Percentiles rank a stretch among this genome's conserved stretches.
Evolutionary conservation across 2,797 vertebrate genomes (phyloP).

Genomic region (Clamator glandarius): DNA sequence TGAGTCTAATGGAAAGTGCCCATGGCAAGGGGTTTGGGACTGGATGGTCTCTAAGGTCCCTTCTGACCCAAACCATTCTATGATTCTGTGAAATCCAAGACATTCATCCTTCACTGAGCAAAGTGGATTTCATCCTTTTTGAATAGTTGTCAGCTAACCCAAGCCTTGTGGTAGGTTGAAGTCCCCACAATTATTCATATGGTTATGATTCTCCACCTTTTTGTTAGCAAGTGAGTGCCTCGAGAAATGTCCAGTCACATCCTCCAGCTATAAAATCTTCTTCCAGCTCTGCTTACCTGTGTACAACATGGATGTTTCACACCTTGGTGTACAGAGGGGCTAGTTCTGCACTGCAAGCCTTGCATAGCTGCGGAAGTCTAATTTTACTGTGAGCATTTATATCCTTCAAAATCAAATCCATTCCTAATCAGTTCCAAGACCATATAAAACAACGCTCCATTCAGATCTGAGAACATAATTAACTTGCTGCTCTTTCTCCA

Average conservation of each 20-base stretch:
- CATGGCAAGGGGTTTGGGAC: too few species aligned
- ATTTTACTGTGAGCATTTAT: background rate
- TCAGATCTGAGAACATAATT: background rate
- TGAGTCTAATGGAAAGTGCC: too few species aligned
- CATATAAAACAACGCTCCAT: background rate
- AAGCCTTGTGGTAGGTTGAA: background rate
- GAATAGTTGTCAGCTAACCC: background rate
- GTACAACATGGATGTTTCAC: background rate
- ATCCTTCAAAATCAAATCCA: background rate
- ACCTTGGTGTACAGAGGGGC: background rate
- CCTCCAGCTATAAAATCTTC: background rate
- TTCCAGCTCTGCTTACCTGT: background rate
- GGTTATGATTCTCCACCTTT: background rate
- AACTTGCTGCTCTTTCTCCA: background rate
- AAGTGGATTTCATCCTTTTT: background rate
- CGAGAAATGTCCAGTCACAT: background rate
- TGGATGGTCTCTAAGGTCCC: too few species aligned
- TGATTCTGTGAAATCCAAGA: background rate
- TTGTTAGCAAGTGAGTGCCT: background rate
- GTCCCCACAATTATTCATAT: background rate
- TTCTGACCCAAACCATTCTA: too few species aligned
- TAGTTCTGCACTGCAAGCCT: background rate
- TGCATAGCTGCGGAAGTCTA: background rate
- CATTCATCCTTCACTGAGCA: background rate
- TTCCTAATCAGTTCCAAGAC: background rate